Evolutionary conservation across 2,113 vertebrate species (phyloP), one percentile per base, ranked within the genome.

Genomic region (Eclectus roratus): DNA sequence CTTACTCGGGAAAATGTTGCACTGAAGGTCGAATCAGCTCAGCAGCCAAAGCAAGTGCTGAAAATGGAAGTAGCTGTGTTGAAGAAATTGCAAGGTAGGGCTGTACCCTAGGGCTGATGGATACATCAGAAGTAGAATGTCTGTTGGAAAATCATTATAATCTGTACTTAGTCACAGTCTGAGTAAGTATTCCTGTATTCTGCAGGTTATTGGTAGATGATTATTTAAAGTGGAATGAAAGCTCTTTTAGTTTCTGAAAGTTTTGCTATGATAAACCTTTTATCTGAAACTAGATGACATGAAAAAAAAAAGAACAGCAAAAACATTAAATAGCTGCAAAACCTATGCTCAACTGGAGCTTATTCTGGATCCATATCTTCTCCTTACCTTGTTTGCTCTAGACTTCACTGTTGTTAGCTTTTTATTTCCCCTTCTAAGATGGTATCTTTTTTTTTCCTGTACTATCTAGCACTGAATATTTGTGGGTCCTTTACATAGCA

Each of bases 41-140:
- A 99, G 97, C 99, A 99, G 96, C 99, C 99, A 89, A 99, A 99
- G 96, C 99, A 99, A 97, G 99, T 99, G 88, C 98, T 99, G 79
- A 99, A 99, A 97, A 99, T 99, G 99, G 99, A 99, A 98, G 99
- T 99, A 76, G 99, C 99, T 39, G 99, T 99, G 85, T 97, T 99
- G 85, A 99, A 99, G 98, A 99, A 99, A 97, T 97, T 99, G 50
- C 99, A 99, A 98, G 99, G 99, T 99, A 98, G 98, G 98, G 46
- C 73, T 90, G 52, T 89, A 72, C 52, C 18, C 84, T 56, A 37
- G 37, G 37, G 37, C 37, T 37, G 37, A 37, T 37, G 64, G 29
- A 35, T 83, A 61, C 63, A 19, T 9, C 43, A 85, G 63, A 61
- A 80, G 64, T n/a, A 84, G 66, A n/a, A 68, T 85, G 43, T 73